Evolutionary conservation across 2,113 vertebrate species (phyloP), one percentile per base, ranked within the genome.

Genomic region (Geococcyx californianus): DNA sequence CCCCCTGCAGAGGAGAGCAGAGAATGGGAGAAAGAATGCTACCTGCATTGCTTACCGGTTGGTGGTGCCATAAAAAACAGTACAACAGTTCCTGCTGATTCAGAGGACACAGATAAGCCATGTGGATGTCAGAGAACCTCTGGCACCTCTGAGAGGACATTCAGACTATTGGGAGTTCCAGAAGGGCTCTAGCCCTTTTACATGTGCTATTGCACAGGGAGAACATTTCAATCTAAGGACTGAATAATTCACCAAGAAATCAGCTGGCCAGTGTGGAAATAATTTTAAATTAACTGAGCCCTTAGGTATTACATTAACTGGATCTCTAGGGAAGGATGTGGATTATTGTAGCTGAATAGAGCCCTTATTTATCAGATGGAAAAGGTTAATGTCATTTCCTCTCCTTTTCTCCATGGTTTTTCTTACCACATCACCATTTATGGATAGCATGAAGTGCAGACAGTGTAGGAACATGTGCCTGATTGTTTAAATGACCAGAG

Each of bases 361-460:
- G 78, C 82, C 94, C 93, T 97, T 95, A 93, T 97, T 97, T 97
- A 97, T 97, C 95, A 97, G 97, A 91, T 97, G 96, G 95, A 90
- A 96, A 94, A 96, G 95, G 91, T 95, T 90, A 97, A 96, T 96
- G 90, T 90, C 93, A 94, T 95, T 97, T 96, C 96, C 96, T 97
- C 86, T 89, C 84, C 77, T 91, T 59, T 66, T 85, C 96, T 94
- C 92, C 92, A 38, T 56, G 83, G 68, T 60, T 96, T 93, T 86
- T 85, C 93, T 92, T 91, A 42, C 90, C 95, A 95, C 95, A 62
- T 82, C 94, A 89, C 95, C 58, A 36, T 90, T 96, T n/a, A 91
- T 93, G 97, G 93, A 52, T 47, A 93, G 95, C 93, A 93, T 83
- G 93, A 96, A 89, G 93, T 90, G 89, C 88, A 96, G 93, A 87